phyloP scores from a whole-genome alignment of 2,797 vertebrate genomes.

The Hippocampus kuda region DNA sequence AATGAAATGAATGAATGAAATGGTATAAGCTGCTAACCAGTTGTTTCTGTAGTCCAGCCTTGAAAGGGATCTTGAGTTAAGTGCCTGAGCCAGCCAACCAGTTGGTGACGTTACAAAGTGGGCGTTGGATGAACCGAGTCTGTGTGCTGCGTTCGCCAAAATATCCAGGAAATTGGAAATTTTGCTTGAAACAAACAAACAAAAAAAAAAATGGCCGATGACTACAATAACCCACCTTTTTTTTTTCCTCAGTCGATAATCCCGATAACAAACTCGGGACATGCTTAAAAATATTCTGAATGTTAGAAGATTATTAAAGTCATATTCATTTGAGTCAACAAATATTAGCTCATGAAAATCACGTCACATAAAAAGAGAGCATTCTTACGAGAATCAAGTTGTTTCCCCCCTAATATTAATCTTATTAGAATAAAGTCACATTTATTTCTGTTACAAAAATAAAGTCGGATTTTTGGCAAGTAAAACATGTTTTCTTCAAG shows the following conservation, averaged over 20 bases:
- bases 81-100: conserved; percentile 1
- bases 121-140: background rate
- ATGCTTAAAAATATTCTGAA: background rate
- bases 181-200: background rate
- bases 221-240: background rate
- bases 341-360: too few relatives aligned
- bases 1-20: background rate
- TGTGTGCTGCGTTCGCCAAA: background rate
- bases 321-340: background rate
- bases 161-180: background rate
- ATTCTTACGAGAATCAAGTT: too few relatives aligned
- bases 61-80: background rate
- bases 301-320: background rate
- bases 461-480: background rate
- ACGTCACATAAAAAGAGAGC: too few relatives aligned
- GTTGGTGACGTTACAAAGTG: background rate
- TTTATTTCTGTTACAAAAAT: background rate
- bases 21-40: background rate
- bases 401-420: background rate
- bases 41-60: background rate
- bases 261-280: background rate
- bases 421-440: background rate
- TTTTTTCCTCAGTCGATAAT: background rate
- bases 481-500: background rate
- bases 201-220: background rate